Conservation (phyloP, 2,888 invertebrate genomes). For the Leptinotarsa tumamoca region DNA sequence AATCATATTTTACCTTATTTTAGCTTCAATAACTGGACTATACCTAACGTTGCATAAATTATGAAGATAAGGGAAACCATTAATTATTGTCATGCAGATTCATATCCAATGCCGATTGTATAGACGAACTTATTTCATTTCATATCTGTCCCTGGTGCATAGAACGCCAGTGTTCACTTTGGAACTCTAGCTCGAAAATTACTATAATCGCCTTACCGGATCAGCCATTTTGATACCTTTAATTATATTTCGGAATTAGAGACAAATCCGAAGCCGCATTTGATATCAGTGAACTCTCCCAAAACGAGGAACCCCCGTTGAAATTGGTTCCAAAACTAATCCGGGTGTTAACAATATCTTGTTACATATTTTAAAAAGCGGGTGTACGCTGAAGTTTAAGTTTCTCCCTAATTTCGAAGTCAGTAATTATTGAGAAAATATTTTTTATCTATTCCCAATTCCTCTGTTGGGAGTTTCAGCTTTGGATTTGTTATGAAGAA, state of each 20-base stretch:
- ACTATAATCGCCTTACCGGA: slow-evolving; percentile 56
- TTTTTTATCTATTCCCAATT: too few species aligned
- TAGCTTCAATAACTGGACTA: too few species aligned
- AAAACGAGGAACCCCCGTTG: slow-evolving; percentile 39
- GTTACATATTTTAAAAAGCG: not conserved
- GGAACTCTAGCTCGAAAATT: slow-evolving; percentile 35
- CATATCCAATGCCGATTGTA: too few species aligned
- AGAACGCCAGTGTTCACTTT: not conserved
- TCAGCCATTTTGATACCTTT: slow-evolving; percentile 56
- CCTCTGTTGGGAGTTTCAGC: too few species aligned
- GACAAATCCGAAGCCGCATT: slow-evolving; percentile 45
- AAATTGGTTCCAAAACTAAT: slow-evolving; percentile 43
- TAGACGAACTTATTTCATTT: too few species aligned
- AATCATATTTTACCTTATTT: too few species aligned
- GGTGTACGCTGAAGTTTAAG: not conserved
- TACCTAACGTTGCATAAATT: too few species aligned
- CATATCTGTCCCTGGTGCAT: not conserved
- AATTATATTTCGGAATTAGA: slow-evolving; percentile 55
- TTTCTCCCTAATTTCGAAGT: too few species aligned
- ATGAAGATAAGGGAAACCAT: too few species aligned
- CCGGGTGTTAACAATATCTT: slow-evolving; percentile 36
- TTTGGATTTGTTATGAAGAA: too few species aligned
- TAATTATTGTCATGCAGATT: too few species aligned
- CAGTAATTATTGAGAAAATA: too few species aligned
- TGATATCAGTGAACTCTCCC: slow-evolving; percentile 35